Percentiles rank a stretch among this genome's conserved stretches.
phyloP scores from a whole-genome alignment of 2,797 vertebrate species.

The Adrianichthys oophorus region DNA sequence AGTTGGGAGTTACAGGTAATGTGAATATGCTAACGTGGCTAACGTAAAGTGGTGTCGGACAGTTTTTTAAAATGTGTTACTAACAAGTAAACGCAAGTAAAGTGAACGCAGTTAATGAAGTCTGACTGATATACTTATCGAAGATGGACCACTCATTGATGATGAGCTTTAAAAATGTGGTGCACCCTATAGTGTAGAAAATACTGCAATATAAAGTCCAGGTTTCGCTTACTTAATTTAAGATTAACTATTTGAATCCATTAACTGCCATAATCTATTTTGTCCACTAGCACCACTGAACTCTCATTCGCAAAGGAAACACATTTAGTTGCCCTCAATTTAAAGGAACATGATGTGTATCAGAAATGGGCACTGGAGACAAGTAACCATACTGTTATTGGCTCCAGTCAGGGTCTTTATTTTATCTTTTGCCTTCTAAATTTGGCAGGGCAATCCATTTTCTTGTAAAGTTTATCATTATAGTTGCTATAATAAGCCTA shows the following conservation, averaged over 20 bases:
- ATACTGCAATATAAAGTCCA: conserved; percentile 12
- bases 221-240: conserved; percentile 14
- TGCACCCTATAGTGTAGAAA: too few species aligned
- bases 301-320: not conserved
- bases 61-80: too few species aligned
- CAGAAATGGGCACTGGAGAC: not conserved
- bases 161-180: too few species aligned
- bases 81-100: too few species aligned
- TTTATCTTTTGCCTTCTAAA: not conserved
- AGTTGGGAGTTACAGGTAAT: too few species aligned
- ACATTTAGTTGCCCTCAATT: not conserved
- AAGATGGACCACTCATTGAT: too few species aligned
- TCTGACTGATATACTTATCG: too few species aligned
- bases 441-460: conserved; percentile 7
- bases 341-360: not conserved
- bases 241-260: conserved; percentile 1
- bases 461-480: conserved; percentile 8
- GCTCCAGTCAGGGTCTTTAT: not conserved
- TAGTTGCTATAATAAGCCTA: conserved; percentile 13
- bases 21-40: too few species aligned
- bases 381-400: not conserved
- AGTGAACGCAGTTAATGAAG: too few species aligned
- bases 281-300: too few species aligned
- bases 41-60: too few species aligned
- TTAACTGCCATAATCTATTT: not conserved